Conservation (phyloP, 2,113 vertebrate species). For the Ptilonorhynchus violaceus region DNA sequence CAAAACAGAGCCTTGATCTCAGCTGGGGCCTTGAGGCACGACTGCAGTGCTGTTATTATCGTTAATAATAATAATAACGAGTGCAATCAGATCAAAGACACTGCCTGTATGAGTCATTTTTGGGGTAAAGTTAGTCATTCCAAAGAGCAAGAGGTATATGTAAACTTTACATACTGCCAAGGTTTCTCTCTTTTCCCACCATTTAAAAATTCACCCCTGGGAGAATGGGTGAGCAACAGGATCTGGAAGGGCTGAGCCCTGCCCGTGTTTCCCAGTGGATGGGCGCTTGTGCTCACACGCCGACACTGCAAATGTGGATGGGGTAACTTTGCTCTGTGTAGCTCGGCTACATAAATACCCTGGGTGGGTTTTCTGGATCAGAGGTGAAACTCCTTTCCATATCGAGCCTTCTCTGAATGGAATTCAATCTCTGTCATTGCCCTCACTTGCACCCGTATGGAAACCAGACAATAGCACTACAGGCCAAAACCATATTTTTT, state of each 20-base stretch:
- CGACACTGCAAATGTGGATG: background rate
- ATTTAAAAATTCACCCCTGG: constrained; percentile 19
- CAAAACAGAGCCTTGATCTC: constrained; percentile 63
- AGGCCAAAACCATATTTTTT: background rate
- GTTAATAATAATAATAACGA: constrained; percentile 14
- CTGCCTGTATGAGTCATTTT: constrained; percentile 45
- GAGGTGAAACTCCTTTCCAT: background rate
- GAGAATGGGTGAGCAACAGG: background rate
- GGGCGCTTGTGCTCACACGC: constrained; percentile 49
- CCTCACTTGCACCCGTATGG: background rate
- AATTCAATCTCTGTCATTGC: background rate
- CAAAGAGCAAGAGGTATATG: constrained; percentile 12
- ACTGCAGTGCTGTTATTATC: constrained; percentile 32
- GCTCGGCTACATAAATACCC: background rate
- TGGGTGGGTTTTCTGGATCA: background rate
- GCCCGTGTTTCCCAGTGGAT: background rate
- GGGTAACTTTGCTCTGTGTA: background rate
- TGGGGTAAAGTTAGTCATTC: constrained; percentile 34
- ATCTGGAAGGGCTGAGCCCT: background rate
- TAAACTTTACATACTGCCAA: constrained; percentile 29
- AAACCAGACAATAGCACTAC: background rate
- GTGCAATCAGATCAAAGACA: constrained; percentile 55
- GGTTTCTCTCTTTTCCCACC: constrained; percentile 48
- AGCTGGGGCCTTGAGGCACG: constrained; percentile 53
- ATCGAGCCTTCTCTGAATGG: background rate